Evolutionary conservation across 2,888 invertebrate genomes (phyloP), one percentile per base, ranked within the genome.

Genomic region (Campoplex nolae): DNA sequence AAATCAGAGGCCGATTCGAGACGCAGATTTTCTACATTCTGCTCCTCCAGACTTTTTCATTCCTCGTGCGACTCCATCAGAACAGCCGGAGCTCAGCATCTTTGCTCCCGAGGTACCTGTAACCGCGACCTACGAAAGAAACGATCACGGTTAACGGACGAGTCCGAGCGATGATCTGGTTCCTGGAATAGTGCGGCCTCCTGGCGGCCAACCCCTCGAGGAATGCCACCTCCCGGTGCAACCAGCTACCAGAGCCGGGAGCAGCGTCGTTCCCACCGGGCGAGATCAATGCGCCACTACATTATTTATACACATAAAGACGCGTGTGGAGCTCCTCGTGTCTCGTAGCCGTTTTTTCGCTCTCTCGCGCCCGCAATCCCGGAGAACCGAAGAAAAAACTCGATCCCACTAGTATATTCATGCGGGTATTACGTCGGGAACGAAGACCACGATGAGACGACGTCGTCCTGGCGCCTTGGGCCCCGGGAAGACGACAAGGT

Each of bases 161-260:
- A n/a, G 87, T 75, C 82, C 88, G 90, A 62, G 16, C 87, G 90
- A 89, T 91, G 90, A 90, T 62, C 88, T 70, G 89, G 89, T 92
- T 92, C 92, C 91, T 87, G 90, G 92, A 92, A 92, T 90, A 91
- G 90, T 88, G 90, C 91, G 92, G 92, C 92, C 92, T 92, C 90
- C 84, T 89, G 92, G 88, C 89, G 90, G 91, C 88, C 91, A 90
- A 89, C 91, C 89, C 89, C 90, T 89, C 81, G 85, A 88, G 92
- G 92, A 91, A 92, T 92, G 92, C 89, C 80, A 88, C 86, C 89
- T 89, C 88, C 88, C 88, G 88, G 88, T 88, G 87, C 88, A 89
- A 88, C 86, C 84, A 88, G 88, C 87, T 78, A 80, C 74, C 80
- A 42, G 54, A 54, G 58, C 48, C 75, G 23, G 0, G 58, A 54